Conservation (phyloP, 2,113 vertebrate genomes). For the Bubo blakistoni region DNA sequence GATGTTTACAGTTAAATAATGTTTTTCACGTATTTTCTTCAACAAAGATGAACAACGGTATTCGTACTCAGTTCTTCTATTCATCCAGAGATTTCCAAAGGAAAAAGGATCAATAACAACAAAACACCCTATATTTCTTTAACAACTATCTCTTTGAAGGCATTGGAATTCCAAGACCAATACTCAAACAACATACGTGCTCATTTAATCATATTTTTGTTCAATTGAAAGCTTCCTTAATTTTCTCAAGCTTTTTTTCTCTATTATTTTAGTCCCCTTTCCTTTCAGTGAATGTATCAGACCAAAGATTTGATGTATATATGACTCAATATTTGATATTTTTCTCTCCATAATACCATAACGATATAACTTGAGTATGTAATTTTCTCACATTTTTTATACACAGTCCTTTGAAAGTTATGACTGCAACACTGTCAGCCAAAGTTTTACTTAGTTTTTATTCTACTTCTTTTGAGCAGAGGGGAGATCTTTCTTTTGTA, state of each 20-base stretch:
- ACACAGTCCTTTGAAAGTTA: neutral
- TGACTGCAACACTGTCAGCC: neutral
- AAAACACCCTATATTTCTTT: neutral
- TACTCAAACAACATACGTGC: fast-evolving
- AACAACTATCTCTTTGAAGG: neutral
- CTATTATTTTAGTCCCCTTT: neutral
- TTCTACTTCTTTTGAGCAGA: neutral
- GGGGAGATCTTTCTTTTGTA: neutral
- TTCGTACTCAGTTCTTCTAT: neutral
- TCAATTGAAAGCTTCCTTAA: neutral
- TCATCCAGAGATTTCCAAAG: neutral
- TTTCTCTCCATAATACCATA: neutral
- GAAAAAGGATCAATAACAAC: neutral
- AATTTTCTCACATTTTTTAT: neutral
- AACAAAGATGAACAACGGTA: neutral
- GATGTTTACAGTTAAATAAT: neutral
- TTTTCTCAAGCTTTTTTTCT: neutral
- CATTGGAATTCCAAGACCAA: neutral
- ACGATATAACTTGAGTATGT: neutral
- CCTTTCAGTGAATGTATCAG: neutral
- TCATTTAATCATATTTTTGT: neutral
- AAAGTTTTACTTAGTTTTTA: neutral
- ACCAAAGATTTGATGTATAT: neutral
- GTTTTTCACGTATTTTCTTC: neutral
- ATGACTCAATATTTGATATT: neutral